Evolutionary conservation across 2,113 vertebrate species (phyloP), one percentile per base, ranked within the genome.

Genomic region (Pelmatolapia mariae): DNA sequence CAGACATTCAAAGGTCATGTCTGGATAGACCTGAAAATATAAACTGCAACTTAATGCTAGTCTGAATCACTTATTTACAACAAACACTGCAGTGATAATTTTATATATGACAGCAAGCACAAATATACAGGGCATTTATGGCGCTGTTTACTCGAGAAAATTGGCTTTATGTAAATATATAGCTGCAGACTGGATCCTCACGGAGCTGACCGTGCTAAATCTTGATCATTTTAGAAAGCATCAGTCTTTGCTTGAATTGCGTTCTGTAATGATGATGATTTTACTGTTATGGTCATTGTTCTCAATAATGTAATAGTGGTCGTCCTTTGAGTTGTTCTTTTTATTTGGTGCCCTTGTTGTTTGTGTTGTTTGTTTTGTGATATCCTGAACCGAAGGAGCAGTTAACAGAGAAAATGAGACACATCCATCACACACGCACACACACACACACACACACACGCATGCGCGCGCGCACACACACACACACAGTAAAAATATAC

Each of bases 381-480:
- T 81, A 59, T 82, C 40, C 73, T 81, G 71, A 43, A 86, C 26
- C 50, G 40, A 61, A 83, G 56, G 61, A 86, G 63, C 54, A 83
- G 86, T 57, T 90, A 57, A 66, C 81, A 24, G 76, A 91, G 76
- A 87, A 89, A 90, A 89, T 90, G 82, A 93, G 73, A 68, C 24
- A 10, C 85, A 92, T 91, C 68, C 89, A 93, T 93, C 85, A 66
- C 68, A 33, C 76, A 79, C 68, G 57, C 40, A 63, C 66, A 43
- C 38, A 47, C 22, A 76, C 1, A 11, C n/a, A n/a, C n/a, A n/a
- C n/a, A n/a, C n/a, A n/a, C n/a, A n/a, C n/a, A n/a, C n/a, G n/a
- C n/a, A n/a, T n/a, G n/a, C n/a, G n/a, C n/a, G n/a, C n/a, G n/a
- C n/a, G n/a, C 68, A 33, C 76, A 79, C 68, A 59, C 40, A 63